Percentiles rank a stretch among this genome's conserved stretches.
These are phyloP conservation scores for Phrixothrix hirtus DNA, from an alignment of 2,888 invertebrate genomes.

Conservation along the genomic window DNA sequence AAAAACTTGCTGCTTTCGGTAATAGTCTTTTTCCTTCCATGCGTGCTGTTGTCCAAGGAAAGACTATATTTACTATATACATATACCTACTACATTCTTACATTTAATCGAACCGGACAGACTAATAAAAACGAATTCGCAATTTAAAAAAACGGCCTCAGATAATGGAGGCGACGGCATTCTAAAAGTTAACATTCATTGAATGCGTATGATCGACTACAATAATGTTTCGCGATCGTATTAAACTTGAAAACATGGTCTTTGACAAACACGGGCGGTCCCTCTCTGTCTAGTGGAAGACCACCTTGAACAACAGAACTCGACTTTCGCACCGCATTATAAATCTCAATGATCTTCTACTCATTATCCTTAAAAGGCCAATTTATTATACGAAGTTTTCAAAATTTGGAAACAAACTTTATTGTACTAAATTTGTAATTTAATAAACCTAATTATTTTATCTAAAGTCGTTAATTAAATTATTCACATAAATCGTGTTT, in stretches of 20 bases:
- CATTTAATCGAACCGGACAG: constrained; percentile 36
- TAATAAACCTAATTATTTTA: too few species aligned
- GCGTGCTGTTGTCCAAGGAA: constrained; percentile 35
- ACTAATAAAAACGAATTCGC: constrained; percentile 37
- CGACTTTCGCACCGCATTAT: constrained; percentile 9
- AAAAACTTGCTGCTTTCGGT: constrained; percentile 34
- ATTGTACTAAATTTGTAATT: too few species aligned
- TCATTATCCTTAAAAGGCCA: neutral
- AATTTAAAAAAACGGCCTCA: constrained; percentile 27
- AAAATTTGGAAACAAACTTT: too few species aligned
- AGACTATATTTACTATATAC: constrained; percentile 33
- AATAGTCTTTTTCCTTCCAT: constrained; percentile 32
- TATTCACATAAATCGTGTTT: too few species aligned
- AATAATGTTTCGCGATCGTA: constrained; percentile 9
- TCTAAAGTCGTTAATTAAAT: too few species aligned
- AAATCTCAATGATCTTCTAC: neutral
- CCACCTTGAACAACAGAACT: constrained; percentile 23
- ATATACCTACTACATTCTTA: constrained; percentile 36
- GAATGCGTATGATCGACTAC: constrained; percentile 17
- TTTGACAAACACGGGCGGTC: constrained; percentile 12
- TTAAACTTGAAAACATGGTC: constrained; percentile 10
- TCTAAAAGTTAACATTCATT: constrained; percentile 17
- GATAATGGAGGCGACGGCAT: constrained; percentile 21
- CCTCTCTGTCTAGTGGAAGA: constrained; percentile 18
- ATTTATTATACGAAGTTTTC: neutral